Evolutionary conservation across 1,140 invertebrate genomes (phyloP).

Genomic region (Periplaneta americana): DNA sequence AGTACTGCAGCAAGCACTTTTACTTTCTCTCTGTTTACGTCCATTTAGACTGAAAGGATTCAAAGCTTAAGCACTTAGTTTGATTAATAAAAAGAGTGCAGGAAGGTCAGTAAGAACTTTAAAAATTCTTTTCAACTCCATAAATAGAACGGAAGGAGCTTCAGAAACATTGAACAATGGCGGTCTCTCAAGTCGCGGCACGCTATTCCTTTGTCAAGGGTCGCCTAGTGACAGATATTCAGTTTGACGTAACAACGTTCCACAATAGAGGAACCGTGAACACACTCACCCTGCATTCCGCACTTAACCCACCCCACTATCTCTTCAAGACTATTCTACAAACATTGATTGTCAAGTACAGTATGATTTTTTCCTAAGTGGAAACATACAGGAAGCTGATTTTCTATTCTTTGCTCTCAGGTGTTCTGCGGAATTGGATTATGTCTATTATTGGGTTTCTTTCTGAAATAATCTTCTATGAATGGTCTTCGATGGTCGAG

Average conservation of each 20-base stretch:
- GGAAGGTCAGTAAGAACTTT: not conserved
- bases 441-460: too few species aligned
- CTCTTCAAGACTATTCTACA: not conserved
- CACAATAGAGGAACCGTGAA: not conserved
- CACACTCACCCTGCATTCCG: not conserved
- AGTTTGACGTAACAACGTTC: not conserved
- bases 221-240: not conserved
- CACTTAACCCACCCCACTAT: not conserved
- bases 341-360: too few species aligned
- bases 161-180: too few species aligned
- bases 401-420: too few species aligned
- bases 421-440: too few species aligned
- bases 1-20: too few species aligned
- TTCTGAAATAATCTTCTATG: too few species aligned
- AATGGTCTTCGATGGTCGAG: too few species aligned
- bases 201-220: not conserved
- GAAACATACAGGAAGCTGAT: too few species aligned
- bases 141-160: not conserved
- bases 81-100: not conserved
- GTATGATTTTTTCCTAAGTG: too few species aligned
- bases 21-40: too few species aligned
- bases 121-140: not conserved
- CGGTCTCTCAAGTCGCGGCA: not conserved
- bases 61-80: not conserved
- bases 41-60: too few species aligned